These are phyloP conservation scores for Pandion haliaetus DNA, from an alignment of 2,113 vertebrate genomes.

Conservation along the genomic window DNA sequence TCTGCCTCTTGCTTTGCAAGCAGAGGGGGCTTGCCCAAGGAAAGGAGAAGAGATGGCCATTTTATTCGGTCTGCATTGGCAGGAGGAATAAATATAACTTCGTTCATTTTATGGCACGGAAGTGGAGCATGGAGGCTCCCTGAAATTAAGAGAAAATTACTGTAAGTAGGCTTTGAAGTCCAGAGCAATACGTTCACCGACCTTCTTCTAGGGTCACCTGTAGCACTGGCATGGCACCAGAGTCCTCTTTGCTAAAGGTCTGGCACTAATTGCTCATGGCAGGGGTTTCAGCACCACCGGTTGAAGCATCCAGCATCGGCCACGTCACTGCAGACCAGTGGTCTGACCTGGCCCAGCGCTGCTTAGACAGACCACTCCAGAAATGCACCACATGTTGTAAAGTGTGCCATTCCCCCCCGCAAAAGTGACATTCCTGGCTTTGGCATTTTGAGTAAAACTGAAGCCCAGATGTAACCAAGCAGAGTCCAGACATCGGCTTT, in stretches of 20 bases:
- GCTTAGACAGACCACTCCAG: neutral
- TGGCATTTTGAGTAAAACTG: neutral
- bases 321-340: accelerated
- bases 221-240: neutral
- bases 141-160: neutral
- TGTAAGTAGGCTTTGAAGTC: neutral
- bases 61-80: accelerated
- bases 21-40: accelerated
- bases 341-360: neutral
- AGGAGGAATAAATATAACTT: neutral
- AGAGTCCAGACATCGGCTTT: neutral
- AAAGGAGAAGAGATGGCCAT: neutral
- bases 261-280: neutral
- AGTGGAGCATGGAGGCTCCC: accelerated
- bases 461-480: neutral
- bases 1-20: neutral
- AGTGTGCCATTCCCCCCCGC: too few relatives aligned
- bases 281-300: neutral
- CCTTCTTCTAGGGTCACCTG: neutral
- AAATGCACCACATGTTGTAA: neutral
- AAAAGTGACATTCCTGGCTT: neutral
- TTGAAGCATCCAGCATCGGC: neutral
- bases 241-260: neutral
- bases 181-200: neutral
- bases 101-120: neutral